Base-by-base conservation (phyloP, 2,113 vertebrate genomes). In the Semicossyphus pulcher region DNA sequence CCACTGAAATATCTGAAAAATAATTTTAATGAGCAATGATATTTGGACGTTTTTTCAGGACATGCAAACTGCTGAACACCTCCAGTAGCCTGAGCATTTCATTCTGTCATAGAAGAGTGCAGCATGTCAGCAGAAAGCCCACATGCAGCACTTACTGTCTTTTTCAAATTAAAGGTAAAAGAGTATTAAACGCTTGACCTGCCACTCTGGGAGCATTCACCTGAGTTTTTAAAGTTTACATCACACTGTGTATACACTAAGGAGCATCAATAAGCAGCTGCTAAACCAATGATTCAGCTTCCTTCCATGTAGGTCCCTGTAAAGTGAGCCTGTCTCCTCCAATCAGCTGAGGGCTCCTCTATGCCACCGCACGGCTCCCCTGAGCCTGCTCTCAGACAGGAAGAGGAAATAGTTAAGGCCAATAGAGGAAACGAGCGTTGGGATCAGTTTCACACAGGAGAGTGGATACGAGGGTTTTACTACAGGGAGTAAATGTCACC, bases 341-440 rank as follows among this genome's bases (percentile, higher is more conserved):
- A 80, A 83, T 90, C 83, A 80, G 61, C 72, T 16, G 59, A 64
- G 80, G 83, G 80, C 63, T 81, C 68, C 60, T 81, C 47, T 56
- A 39, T 16, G 44, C 47, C 41, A 21, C 53, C 61, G 61, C 77
- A 26, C 25, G 0, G 9, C 57, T 87, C 87, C 89, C 84, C 58
- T 37, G 91, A 59, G 87, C 63, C 76, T 36, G 47, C 76, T 88
- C 59, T 29, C 64, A 53, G 76, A 78, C 86, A 90, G 86, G 81
- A 86, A 89, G 64, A 86, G 88, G 88, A 91, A 91, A 80, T 57
- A 75, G 83, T 86, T 87, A 81, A 86, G 78, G 78, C 73, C 84
- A 89, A 90, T 74, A 72, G 31, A 90, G 91, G 84, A 87, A 87
- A 85, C 16, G 31, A 63, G 63, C 37, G 7, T 51, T 71, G 76